A percentile compares a stretch with the other conserved stretches of the same genome.
phyloP scores from a whole-genome alignment of 2,797 vertebrate genomes.

The Antennarius maculatus region DNA sequence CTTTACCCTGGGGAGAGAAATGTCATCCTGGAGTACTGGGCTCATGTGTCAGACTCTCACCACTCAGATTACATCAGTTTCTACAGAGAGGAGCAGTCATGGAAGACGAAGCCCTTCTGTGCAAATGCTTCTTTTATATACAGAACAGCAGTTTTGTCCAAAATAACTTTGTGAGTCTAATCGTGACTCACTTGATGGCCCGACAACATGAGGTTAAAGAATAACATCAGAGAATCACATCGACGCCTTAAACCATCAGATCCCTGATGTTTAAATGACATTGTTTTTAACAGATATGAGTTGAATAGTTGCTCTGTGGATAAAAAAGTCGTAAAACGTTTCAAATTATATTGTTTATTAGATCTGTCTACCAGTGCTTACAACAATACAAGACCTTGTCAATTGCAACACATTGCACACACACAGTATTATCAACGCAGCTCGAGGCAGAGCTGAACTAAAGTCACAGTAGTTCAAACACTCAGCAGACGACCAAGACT shows the following conservation, averaged over 20 bases:
- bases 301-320: not conserved
- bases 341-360: constrained; percentile 81
- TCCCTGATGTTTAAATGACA: not conserved
- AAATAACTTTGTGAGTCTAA: constrained; percentile 2
- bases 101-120: constrained; percentile 4
- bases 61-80: constrained; percentile 57
- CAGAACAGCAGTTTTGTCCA: not conserved
- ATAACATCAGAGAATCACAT: not conserved
- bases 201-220: not conserved
- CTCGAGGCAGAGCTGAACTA: constrained; percentile 61
- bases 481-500: constrained; percentile 63
- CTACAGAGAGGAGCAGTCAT: constrained; percentile 11
- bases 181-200: not conserved
- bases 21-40: constrained; percentile 40
- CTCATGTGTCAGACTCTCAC: constrained; percentile 62
- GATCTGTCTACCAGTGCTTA: constrained; percentile 71
- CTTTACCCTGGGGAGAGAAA: constrained; percentile 57
- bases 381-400: constrained; percentile 76
- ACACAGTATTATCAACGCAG: constrained; percentile 61
- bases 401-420: constrained; percentile 73
- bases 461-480: constrained; percentile 75
- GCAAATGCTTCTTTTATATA: not conserved
- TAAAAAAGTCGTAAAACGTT: constrained; percentile 30
- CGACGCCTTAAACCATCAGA: not conserved
- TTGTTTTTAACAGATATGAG: not conserved